Base-by-base conservation (phyloP, 2,797 vertebrate genomes). In the Onychomys leucogaster region DNA sequence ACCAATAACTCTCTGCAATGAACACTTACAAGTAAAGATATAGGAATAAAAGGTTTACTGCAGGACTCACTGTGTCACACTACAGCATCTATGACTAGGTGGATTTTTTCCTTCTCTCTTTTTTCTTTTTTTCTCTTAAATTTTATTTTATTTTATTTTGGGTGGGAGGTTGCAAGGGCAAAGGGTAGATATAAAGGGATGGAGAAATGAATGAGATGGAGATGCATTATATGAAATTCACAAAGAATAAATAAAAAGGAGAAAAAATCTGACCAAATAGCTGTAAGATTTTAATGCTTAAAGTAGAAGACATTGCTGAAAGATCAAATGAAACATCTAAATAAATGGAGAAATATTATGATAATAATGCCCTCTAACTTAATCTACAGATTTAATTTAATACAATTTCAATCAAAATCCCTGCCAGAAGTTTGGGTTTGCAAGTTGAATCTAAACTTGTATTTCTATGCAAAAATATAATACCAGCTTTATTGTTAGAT, bases 271-370 rank as follows among this genome's bases (percentile, higher is more conserved):
- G 85, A 73, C 14, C 94, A 90, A 91, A 90, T 86, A 84, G 1
- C 10, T 92, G 8, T 6, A 71, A 85, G 8, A 93, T 87, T 75
- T 97, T 86, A 91, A 90, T 71, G 27, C 6, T 88, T 89, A 94
- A 85, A 69, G 57, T 75, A 87, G n/a, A 91, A 93, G 95, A 87
- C 29, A 82, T 77, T 94, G n/a, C 49, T 89, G 43, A 91, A 86
- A 91, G 63, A 73, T 71, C 85, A 95, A 90, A 94, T 92, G 80
- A 90, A 95, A 96, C 49, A 76, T 91, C 59, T 37, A 94, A 92
- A 25, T 67, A 91, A 94, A 46, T 46, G 32, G 27, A 90, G 76
- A 94, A 27, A 49, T 73, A 76, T 83, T 91, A 84, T 83, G 49
- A 75, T 91, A 27, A 34, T 21, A 94, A 0, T 82, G 95, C 29